Evolutionary conservation across 35 echinoderm and acorn worm species (phyloP).

Genomic region (Eucidaris tribuloides): DNA sequence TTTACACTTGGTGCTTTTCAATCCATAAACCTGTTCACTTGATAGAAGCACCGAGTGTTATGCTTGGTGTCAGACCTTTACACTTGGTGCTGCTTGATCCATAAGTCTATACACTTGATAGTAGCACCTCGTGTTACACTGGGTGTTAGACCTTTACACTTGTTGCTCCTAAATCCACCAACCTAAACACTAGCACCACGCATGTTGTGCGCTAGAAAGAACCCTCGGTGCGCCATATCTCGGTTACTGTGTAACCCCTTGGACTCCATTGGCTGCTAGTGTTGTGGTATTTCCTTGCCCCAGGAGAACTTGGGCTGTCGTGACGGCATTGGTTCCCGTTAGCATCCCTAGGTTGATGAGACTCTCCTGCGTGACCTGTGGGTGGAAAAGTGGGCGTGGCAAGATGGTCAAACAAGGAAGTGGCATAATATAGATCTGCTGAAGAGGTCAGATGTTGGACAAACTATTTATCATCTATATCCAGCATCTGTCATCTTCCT

Average conservation of each 20-base stretch:
- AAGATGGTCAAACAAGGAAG: too few species aligned
- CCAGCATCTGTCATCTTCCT: too few species aligned
- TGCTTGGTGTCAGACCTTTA: background rate
- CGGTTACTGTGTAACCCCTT: background rate
- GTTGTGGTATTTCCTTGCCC: background rate
- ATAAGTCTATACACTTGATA: background rate
- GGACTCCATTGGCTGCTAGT: conserved; percentile 10
- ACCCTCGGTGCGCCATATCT: background rate
- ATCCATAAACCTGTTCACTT: too few species aligned
- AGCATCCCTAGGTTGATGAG: conserved; percentile 16
- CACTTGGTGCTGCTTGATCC: background rate
- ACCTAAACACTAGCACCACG: background rate
- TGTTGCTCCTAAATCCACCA: background rate
- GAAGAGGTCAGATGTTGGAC: too few species aligned
- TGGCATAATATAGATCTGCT: too few species aligned
- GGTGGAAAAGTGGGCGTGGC: background rate
- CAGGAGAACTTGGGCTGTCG: background rate
- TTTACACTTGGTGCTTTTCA: too few species aligned
- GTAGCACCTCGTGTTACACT: background rate
- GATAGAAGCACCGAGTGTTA: too few species aligned
- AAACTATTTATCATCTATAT: too few species aligned
- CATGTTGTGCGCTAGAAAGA: background rate
- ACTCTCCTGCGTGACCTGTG: background rate
- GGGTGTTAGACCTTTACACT: background rate
- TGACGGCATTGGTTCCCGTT: background rate